phyloP scores from a whole-genome alignment of 2,888 invertebrate genomes.

The Drosophila meridiana region DNA sequence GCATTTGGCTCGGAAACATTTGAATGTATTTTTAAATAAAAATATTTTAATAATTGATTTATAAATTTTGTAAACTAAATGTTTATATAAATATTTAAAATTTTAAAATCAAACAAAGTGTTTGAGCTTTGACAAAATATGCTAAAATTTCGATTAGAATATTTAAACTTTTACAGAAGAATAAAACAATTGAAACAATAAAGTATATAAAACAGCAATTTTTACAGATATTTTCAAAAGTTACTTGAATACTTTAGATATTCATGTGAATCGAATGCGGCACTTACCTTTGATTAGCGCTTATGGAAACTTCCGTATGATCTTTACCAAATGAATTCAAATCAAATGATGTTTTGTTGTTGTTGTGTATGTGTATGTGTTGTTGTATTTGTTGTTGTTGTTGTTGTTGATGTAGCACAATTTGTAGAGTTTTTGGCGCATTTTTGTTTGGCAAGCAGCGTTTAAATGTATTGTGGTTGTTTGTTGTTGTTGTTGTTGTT shows the following conservation, averaged over 20 bases:
- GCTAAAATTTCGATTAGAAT: not conserved
- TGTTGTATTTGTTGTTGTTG: slow-evolving; percentile 28
- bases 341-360: slow-evolving; percentile 51
- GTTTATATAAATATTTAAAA: not conserved
- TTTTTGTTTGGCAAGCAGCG: slow-evolving; percentile 43
- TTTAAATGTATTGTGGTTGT: slow-evolving; percentile 21
- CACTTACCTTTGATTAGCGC: slow-evolving; percentile 85
- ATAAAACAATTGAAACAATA: not conserved
- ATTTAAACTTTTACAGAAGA: not conserved
- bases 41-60: not conserved
- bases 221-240: not conserved
- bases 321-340: slow-evolving; percentile 78
- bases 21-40: not conserved
- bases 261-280: slow-evolving; percentile 13
- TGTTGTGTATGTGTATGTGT: slow-evolving; percentile 36
- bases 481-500: slow-evolving; percentile 47
- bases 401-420: slow-evolving; percentile 44
- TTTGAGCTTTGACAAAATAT: not conserved
- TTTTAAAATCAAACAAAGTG: too few species aligned
- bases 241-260: slow-evolving; percentile 20
- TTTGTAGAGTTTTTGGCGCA: slow-evolving; percentile 35
- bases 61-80: not conserved
- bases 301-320: slow-evolving; percentile 85
- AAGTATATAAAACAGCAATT: not conserved
- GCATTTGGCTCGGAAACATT: not conserved